Conservation (phyloP, 2,888 invertebrate species). For the Cerastoderma edule region DNA sequence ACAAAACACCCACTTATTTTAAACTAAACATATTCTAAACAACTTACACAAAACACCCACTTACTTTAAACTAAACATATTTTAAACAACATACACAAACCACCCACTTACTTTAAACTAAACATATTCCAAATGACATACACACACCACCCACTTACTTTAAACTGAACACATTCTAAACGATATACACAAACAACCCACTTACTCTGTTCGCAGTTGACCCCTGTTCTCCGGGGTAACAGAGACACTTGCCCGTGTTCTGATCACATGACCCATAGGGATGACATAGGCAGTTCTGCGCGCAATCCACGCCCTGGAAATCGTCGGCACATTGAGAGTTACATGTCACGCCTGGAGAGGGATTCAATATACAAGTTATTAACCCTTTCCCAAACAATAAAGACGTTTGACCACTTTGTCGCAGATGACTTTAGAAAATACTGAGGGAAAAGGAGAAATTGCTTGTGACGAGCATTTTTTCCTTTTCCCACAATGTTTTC, state of each 20-base stretch:
- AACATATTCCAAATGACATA: not conserved
- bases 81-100: not conserved
- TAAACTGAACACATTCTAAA: not conserved
- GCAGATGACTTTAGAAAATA: too few relatives aligned
- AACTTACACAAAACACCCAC: not conserved
- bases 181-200: not conserved
- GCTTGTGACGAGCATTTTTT: too few relatives aligned
- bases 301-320: slow-evolving; percentile 58
- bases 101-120: too few relatives aligned
- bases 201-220: slow-evolving; percentile 57
- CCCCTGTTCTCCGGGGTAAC: slow-evolving; percentile 57
- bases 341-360: slow-evolving; percentile 58
- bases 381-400: too few relatives aligned
- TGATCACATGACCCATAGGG: slow-evolving; percentile 60
- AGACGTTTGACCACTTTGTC: too few relatives aligned
- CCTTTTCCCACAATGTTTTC: too few relatives aligned
- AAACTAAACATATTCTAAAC: not conserved
- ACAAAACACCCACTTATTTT: not conserved
- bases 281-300: slow-evolving; percentile 51
- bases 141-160: not conserved
- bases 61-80: not conserved
- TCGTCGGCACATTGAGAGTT: slow-evolving; percentile 49
- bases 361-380: too few relatives aligned
- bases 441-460: too few relatives aligned
- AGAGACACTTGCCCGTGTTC: slow-evolving; percentile 53